Evolutionary conservation across 2,888 invertebrate species (phyloP).

Genomic region (Aspidapion aeneum): DNA sequence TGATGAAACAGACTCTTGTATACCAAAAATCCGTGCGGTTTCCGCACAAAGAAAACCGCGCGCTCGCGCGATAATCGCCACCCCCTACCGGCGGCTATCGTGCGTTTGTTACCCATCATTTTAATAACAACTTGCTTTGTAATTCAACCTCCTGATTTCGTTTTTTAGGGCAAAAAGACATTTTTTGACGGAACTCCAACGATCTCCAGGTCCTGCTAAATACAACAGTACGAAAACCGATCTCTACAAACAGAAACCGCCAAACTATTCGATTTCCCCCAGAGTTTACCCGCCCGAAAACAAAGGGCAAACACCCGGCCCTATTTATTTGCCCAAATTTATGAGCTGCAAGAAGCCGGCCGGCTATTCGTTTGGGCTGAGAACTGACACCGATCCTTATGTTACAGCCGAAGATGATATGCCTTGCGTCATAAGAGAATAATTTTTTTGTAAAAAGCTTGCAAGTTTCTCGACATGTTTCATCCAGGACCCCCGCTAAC

Average conservation of each 20-base stretch:
- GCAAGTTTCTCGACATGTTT: not conserved
- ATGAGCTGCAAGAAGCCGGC: conserved; percentile 31
- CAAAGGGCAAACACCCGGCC: conserved; percentile 29
- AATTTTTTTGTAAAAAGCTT: not conserved
- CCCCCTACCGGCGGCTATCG: too few species aligned
- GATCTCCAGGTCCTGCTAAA: conserved; percentile 49
- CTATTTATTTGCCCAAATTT: conserved; percentile 40
- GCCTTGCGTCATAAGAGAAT: conserved; percentile 25
- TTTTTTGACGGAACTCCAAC: conserved; percentile 14
- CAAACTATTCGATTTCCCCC: conserved; percentile 40
- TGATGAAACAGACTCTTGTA: too few species aligned
- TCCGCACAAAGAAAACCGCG: too few species aligned
- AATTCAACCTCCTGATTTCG: too few species aligned
- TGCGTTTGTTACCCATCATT: too few species aligned
- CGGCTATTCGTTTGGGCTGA: conserved; percentile 60
- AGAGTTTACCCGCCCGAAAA: conserved; percentile 27
- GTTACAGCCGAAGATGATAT: conserved; percentile 56
- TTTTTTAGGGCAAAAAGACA: conserved; percentile 9
- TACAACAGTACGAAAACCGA: conserved; percentile 38
- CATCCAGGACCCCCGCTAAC: too few species aligned
- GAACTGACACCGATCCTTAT: conserved; percentile 57
- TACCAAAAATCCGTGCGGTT: too few species aligned
- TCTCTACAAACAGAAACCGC: conserved; percentile 38
- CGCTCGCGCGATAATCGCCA: too few species aligned
- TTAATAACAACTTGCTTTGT: too few species aligned